Base-by-base conservation (phyloP, 1,140 invertebrate genomes). In the Chrysoperla carnea region DNA sequence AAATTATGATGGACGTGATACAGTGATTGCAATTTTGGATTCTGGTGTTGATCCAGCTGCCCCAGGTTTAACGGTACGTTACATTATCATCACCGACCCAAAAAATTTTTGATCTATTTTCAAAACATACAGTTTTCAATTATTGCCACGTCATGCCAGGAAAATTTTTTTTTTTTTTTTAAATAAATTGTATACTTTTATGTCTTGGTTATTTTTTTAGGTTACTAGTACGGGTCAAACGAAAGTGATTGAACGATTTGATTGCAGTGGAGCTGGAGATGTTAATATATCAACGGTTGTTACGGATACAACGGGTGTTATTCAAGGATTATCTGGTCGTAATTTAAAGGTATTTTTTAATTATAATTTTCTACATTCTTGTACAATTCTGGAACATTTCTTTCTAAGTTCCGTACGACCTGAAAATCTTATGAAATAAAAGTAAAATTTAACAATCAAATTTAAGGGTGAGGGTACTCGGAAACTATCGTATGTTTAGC, bases 21-120 rank as follows among this genome's bases (percentile, higher is more conserved):
- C 86, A 29, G 66, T 84, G 49, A 93, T 99, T 57, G 95, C 92
- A 35, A 89, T 99, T 57, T 81, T 98, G 46, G 95, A 98, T 68
- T 94, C 92, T 28, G 95, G 95, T 12, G 84, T 99, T 43, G 95
- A 99, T 72, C 93, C 94, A 31, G 87, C 86, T 37, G 89, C 91
- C 11, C 73, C 81, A 44, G 94, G 93, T 44, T 72, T 99, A 51
- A 79, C 93, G 78, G 92, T 96, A 71, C 66, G 59, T 56, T 61
- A 56, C n/a, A 15, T 39, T 40, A 37, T 14, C 29, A 23, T 23
- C n/a, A n/a, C n/a, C n/a, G n/a, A 23, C 5, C 17, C 2, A 23
- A 3, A 23, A 23, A 23, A 12, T 36, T 47, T 37, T 43, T 45
- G n/a, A 33, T 17, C 29, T 40, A 11, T 29, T 39, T 38, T 41